These are phyloP conservation scores for Mormyrops boulengeri DNA, from an alignment of 2,797 vertebrate species.

Conservation along the genomic window DNA sequence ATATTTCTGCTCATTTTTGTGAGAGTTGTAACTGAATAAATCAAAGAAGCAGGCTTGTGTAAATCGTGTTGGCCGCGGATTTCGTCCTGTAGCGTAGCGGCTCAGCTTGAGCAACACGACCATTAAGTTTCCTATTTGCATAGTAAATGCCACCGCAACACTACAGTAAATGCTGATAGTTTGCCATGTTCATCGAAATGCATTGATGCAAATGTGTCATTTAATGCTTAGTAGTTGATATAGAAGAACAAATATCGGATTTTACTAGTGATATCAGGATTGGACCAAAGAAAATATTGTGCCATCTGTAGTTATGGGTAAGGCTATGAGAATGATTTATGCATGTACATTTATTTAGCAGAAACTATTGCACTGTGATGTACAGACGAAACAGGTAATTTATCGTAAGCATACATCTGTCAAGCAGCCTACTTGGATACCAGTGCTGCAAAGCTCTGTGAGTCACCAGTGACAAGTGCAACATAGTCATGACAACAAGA, in stretches of 20 bases:
- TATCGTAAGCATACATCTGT: background rate
- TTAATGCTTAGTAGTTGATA: background rate
- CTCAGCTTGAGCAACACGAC: background rate
- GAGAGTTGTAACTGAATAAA: background rate
- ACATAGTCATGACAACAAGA: background rate
- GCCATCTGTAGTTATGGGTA: background rate
- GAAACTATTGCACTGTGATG: background rate
- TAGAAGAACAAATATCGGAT: background rate
- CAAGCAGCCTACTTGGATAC: background rate
- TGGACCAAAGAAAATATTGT: background rate
- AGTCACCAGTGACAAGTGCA: background rate
- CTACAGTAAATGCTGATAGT: background rate
- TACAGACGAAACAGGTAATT: background rate
- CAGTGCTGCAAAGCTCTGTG: background rate
- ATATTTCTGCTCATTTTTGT: background rate
- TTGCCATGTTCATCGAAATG: background rate
- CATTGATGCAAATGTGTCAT: background rate
- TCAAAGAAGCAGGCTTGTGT: background rate
- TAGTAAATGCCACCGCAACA: background rate
- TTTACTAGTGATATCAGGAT: background rate
- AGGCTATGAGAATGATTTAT: background rate
- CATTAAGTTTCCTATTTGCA: background rate
- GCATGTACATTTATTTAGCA: background rate
- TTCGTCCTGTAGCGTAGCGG: background rate
- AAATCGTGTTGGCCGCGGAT: background rate